Conservation (phyloP, 2,113 vertebrate genomes). For the Gavia stellata region DNA sequence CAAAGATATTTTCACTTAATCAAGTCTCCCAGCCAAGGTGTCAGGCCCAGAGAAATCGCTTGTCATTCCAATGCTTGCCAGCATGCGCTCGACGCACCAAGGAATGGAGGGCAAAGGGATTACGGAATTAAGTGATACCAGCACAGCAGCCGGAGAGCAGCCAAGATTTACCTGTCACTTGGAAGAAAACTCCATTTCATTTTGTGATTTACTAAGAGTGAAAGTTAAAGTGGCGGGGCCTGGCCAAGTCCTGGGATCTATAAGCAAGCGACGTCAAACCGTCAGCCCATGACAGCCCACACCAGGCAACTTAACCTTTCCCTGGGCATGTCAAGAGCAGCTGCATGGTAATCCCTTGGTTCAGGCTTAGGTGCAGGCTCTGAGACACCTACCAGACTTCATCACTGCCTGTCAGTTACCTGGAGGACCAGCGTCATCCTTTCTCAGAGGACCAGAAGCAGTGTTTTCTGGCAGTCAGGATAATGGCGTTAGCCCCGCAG, state of each 20-base stretch:
- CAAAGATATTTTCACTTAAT: conserved; percentile 73
- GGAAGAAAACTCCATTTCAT: conserved; percentile 76
- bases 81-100: conserved; percentile 53
- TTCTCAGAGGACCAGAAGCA: background rate
- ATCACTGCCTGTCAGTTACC: background rate
- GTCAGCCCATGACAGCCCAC: rapidly evolving
- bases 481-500: background rate
- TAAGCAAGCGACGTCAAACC: background rate
- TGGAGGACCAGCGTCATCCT: background rate
- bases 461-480: background rate
- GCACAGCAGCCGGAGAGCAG: conserved; percentile 40
- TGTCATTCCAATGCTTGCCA: conserved; percentile 72
- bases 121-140: conserved; percentile 65
- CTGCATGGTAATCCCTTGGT: background rate
- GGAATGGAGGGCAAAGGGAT: conserved; percentile 72
- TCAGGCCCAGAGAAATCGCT: conserved; percentile 69
- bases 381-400: background rate
- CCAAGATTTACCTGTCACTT: conserved; percentile 77
- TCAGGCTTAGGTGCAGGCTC: background rate
- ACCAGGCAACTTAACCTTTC: background rate
- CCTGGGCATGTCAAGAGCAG: background rate
- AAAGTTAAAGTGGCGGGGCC: conserved; percentile 53
- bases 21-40: conserved; percentile 55
- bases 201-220: conserved; percentile 61
- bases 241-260: background rate